These are phyloP conservation scores for Crypturellus tataupa DNA, from an alignment of 2,797 vertebrate genomes.

Conservation along the genomic window DNA sequence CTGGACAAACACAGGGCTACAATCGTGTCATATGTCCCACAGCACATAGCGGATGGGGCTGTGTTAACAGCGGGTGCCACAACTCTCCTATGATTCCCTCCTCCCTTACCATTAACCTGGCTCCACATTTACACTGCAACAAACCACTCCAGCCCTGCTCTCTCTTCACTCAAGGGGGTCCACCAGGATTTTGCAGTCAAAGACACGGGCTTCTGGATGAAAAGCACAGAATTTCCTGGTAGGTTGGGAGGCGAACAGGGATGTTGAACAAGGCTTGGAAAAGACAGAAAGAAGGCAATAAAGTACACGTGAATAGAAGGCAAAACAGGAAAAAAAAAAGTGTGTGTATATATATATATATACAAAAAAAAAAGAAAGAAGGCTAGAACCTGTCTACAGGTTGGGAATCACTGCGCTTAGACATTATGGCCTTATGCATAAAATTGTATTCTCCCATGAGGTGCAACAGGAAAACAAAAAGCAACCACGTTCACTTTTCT, in stretches of 20 bases:
- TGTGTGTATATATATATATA: too few species aligned
- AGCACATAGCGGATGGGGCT: background rate
- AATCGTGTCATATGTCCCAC: background rate
- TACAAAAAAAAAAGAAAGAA: background rate
- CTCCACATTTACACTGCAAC: accelerated
- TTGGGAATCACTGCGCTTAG: background rate
- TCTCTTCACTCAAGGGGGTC: background rate
- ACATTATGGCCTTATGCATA: background rate
- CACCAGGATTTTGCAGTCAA: background rate
- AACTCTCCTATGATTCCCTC: background rate
- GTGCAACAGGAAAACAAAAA: background rate
- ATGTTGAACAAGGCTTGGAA: background rate
- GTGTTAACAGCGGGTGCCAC: background rate
- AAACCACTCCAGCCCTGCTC: background rate
- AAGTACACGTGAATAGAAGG: background rate
- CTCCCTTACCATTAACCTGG: background rate
- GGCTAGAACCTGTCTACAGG: background rate
- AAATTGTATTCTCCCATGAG: background rate
- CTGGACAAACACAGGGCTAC: background rate
- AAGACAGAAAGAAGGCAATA: background rate
- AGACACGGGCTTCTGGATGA: background rate
- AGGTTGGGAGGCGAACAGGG: background rate
- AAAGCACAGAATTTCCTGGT: background rate
- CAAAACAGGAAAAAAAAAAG: background rate
- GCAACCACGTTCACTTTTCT: background rate